These are phyloP conservation scores for Oreocharis arfaki DNA, from an alignment of 2,113 vertebrate species.

Conservation along the genomic window DNA sequence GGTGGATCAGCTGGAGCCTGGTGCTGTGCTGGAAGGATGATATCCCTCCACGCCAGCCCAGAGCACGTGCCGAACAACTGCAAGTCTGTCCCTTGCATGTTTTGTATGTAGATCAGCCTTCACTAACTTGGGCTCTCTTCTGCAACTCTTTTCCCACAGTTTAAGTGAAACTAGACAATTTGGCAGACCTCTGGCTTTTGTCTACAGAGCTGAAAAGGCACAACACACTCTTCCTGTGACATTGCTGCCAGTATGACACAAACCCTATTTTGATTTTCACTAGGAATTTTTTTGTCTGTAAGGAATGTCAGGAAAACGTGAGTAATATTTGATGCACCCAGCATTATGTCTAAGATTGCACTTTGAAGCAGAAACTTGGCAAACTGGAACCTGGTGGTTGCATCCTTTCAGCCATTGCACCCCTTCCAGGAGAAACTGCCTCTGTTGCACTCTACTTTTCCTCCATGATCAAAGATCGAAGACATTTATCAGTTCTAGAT, in stretches of 20 bases:
- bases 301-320: not conserved
- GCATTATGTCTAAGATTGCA: not conserved
- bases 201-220: not conserved
- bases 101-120: not conserved
- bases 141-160: not conserved
- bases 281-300: not conserved
- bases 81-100: fast-evolving
- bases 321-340: not conserved
- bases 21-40: not conserved
- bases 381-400: not conserved
- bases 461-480: not conserved
- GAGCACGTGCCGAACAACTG: not conserved
- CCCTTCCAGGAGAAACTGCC: not conserved
- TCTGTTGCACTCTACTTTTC: not conserved
- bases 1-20: not conserved
- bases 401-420: not conserved
- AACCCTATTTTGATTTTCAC: not conserved
- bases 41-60: not conserved
- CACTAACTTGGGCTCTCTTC: not conserved
- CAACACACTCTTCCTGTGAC: not conserved
- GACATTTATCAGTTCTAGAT: not conserved
- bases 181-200: not conserved
- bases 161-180: not conserved
- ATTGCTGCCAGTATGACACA: not conserved
- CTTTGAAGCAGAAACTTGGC: not conserved